phyloP scores from a whole-genome alignment of 2,113 vertebrate species.

The Seriola aureovittata region DNA sequence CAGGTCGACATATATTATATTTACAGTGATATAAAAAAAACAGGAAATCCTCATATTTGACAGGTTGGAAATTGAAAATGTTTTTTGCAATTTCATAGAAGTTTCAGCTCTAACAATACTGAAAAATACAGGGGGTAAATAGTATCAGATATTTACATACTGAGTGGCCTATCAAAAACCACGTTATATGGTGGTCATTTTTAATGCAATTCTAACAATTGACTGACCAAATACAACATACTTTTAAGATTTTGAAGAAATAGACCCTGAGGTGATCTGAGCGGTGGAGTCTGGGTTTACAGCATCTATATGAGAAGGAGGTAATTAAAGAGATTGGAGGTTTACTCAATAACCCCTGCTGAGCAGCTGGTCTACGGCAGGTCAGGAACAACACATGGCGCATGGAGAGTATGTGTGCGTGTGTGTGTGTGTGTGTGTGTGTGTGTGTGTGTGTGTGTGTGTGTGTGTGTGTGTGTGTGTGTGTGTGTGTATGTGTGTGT shows the following conservation, averaged over 20 bases:
- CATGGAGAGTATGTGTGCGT: conserved; percentile 45
- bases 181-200: too few species aligned
- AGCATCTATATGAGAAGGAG: conserved; percentile 68
- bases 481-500: conserved; percentile 43
- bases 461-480: conserved; percentile 44
- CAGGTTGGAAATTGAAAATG: neutral
- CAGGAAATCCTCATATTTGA: neutral
- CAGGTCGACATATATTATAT: neutral
- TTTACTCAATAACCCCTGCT: conserved; percentile 80
- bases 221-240: neutral
- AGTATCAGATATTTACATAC: neutral
- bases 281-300: conserved; percentile 24
- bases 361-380: conserved; percentile 83
- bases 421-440: conserved; percentile 40
- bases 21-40: neutral
- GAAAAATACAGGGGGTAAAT: neutral
- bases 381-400: conserved; percentile 82
- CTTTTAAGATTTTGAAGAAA: neutral
- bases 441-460: too few species aligned
- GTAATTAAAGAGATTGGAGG: conserved; percentile 83
- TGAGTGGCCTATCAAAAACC: neutral
- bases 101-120: neutral
- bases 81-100: too few species aligned
- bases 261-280: conserved; percentile 8
- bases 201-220: neutral